phyloP scores from a whole-genome alignment of 2,113 vertebrate species.

The Anser brachyrhynchus region DNA sequence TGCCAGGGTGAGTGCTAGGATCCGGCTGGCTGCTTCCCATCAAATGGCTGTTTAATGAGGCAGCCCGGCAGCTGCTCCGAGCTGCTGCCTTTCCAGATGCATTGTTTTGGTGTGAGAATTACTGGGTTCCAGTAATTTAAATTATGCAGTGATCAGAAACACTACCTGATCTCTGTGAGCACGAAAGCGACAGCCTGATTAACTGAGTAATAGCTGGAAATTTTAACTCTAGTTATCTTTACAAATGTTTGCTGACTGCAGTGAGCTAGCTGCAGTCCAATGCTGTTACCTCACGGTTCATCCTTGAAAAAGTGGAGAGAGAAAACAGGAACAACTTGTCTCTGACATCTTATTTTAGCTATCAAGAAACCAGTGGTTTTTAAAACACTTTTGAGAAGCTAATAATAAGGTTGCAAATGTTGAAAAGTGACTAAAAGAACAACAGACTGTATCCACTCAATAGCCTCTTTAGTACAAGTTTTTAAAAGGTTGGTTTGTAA shows the following conservation, averaged over 20 bases:
- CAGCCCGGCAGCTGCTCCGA: not conserved
- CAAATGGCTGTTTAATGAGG: not conserved
- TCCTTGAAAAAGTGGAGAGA: not conserved
- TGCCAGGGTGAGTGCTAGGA: not conserved
- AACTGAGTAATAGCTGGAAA: not conserved
- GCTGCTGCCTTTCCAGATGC: not conserved
- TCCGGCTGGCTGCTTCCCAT: not conserved
- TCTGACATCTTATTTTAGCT: not conserved
- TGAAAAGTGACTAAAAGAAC: not conserved
- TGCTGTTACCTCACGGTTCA: not conserved
- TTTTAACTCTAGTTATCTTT: not conserved
- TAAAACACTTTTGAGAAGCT: slow-evolving; percentile 12
- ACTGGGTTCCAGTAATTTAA: not conserved
- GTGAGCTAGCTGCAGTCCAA: not conserved
- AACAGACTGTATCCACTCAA: not conserved
- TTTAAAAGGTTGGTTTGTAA: slow-evolving; percentile 29
- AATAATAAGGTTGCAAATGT: slow-evolving; percentile 1
- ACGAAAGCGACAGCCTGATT: not conserved
- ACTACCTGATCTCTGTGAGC: not conserved
- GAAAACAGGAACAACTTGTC: not conserved
- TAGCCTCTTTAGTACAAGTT: not conserved
- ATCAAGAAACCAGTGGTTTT: not conserved
- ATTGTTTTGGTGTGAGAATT: not conserved
- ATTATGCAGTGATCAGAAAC: not conserved
- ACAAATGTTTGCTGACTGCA: not conserved